Conservation (phyloP, 2,113 vertebrate genomes). For the Percopsis transmontana region DNA sequence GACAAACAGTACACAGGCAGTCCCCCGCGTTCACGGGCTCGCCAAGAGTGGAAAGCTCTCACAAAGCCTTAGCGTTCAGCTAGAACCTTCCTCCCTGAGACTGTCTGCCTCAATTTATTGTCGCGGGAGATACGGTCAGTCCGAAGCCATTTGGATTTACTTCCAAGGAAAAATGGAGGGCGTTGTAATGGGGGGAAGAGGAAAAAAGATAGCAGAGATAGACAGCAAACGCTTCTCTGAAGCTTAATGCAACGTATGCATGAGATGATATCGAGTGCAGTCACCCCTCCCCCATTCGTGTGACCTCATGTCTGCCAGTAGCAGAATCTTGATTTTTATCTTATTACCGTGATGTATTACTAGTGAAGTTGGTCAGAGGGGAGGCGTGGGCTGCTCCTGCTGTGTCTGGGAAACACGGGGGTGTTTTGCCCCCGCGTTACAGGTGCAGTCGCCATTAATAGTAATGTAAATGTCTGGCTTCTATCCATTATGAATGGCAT, state of each 20-base stretch:
- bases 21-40: conserved; percentile 51
- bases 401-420: conserved; percentile 52
- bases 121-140: conserved; percentile 61
- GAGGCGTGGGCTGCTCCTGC: conserved; percentile 39
- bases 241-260: conserved; percentile 62
- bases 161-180: conserved; percentile 70
- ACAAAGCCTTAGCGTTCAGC: conserved; percentile 62
- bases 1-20: conserved; percentile 38
- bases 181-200: conserved; percentile 41
- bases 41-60: conserved; percentile 64
- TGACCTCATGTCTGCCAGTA: conserved; percentile 53
- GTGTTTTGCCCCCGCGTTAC: conserved; percentile 54
- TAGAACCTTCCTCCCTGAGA: conserved; percentile 48
- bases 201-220: background rate
- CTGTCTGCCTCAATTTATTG: conserved; percentile 71
- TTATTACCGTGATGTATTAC: conserved; percentile 60
- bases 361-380: conserved; percentile 45
- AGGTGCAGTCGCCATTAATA: conserved; percentile 52
- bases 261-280: conserved; percentile 56
- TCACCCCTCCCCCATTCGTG: conserved; percentile 29
- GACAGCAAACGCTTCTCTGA: conserved; percentile 41
- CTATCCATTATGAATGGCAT: conserved; percentile 65
- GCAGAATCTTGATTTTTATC: conserved; percentile 55
- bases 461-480: conserved; percentile 65
- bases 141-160: conserved; percentile 69